Conservation (phyloP, 2,888 invertebrate species). For the Mechanitis mazaeus region DNA sequence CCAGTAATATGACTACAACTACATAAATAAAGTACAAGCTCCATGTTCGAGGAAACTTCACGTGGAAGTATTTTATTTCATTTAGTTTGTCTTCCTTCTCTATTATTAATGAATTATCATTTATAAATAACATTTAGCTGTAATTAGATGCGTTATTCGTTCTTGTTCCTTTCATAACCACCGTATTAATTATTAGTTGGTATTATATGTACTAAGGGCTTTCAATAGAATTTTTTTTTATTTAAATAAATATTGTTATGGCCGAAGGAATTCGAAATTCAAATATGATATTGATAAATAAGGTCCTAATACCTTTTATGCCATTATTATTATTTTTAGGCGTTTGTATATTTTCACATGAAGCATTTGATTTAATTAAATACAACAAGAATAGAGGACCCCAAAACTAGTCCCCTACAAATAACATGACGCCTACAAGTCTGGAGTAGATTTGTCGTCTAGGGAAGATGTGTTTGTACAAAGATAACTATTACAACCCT, state of each 20-base stretch:
- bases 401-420: not conserved
- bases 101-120: no score
- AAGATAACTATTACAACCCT: not conserved
- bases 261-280: not conserved
- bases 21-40: slow-evolving; percentile 66
- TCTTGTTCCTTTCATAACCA: no score
- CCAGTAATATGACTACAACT: slow-evolving; percentile 30
- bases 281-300: not conserved
- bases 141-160: no score
- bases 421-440: slow-evolving; percentile 4
- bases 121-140: no score
- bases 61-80: not conserved
- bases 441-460: not conserved
- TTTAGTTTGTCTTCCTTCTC: no score
- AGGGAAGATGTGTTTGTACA: not conserved
- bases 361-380: no score
- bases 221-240: no score
- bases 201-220: no score
- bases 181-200: no score
- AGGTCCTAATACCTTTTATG: not conserved
- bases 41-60: slow-evolving; percentile 21
- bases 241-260: no score
- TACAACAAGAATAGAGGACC: not conserved
- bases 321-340: not conserved
- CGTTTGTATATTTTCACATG: no score